phyloP scores from a whole-genome alignment of 1,140 invertebrate genomes.

The Drosophila ananassae region DNA sequence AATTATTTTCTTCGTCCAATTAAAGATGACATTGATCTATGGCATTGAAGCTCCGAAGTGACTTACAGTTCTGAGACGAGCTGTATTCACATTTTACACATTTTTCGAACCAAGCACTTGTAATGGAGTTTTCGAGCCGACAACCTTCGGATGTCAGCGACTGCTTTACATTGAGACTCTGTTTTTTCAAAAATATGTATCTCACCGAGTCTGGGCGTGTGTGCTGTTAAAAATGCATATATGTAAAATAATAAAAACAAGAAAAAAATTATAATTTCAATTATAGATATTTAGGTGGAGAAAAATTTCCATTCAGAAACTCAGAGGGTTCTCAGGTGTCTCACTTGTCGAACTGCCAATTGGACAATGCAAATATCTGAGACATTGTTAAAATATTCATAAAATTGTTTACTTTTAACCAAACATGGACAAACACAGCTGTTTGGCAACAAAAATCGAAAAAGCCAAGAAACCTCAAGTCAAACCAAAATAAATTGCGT shows the following conservation, averaged over 20 bases:
- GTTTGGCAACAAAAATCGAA: constrained; percentile 40
- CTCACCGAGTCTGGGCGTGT: neutral
- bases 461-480: constrained; percentile 8
- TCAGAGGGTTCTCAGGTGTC: constrained; percentile 12
- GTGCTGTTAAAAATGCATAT: constrained; percentile 15
- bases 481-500: constrained; percentile 40
- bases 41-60: constrained; percentile 35
- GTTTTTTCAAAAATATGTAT: constrained; percentile 7
- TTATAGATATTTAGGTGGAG: constrained; percentile 31
- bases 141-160: constrained; percentile 79
- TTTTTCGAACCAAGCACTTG: constrained; percentile 35
- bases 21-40: constrained; percentile 34
- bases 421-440: constrained; percentile 69
- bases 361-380: constrained; percentile 50
- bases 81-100: constrained; percentile 16
- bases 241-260: constrained; percentile 58
- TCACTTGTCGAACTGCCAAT: constrained; percentile 42
- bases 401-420: constrained; percentile 38
- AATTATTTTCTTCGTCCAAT: constrained; percentile 36
- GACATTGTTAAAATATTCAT: constrained; percentile 37
- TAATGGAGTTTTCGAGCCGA: constrained; percentile 51
- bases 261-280: constrained; percentile 43
- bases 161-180: constrained; percentile 62
- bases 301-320: neutral
- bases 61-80: constrained; percentile 44